A percentile compares a stretch with the other conserved stretches of the same genome.
Conservation (phyloP, 1,140 invertebrate genomes). For the Holotrichia oblita region DNA sequence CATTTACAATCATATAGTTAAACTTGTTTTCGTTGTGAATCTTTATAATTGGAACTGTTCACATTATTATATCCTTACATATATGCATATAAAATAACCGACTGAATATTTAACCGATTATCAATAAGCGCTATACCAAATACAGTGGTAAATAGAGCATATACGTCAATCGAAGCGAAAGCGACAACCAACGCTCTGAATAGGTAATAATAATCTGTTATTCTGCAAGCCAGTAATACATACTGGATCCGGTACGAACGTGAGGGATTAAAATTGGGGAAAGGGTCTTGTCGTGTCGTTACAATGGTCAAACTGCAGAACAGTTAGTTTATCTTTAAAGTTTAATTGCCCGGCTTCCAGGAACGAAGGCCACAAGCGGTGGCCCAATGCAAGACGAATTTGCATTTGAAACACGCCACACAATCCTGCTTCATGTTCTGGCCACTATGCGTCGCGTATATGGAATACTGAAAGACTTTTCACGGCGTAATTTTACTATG, state of each 20-base stretch:
- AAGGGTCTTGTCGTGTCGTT: constrained; percentile 32
- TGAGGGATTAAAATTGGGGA: constrained; percentile 32
- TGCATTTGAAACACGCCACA: constrained; percentile 30
- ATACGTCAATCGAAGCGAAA: constrained; percentile 29
- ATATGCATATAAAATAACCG: not conserved
- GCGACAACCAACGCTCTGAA: constrained; percentile 3
- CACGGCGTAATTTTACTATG: constrained; percentile 30
- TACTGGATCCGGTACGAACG: not conserved
- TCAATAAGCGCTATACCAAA: constrained; percentile 3
- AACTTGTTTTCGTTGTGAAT: not conserved
- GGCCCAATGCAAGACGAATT: constrained; percentile 29
- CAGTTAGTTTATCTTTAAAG: constrained; percentile 32
- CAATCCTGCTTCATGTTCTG: constrained; percentile 26
- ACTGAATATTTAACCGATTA: not conserved
- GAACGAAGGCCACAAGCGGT: constrained; percentile 30
- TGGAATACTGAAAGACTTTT: not conserved
- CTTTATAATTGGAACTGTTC: constrained; percentile 4
- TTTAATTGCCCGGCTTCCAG: constrained; percentile 30
- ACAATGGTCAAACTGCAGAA: constrained; percentile 29
- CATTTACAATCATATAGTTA: not conserved
- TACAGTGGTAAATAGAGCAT: not conserved
- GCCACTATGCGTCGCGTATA: not conserved
- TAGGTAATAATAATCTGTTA: constrained; percentile 7
- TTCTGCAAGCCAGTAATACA: not conserved
- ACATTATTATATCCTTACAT: constrained; percentile 9